Evolutionary conservation across 2,888 invertebrate species (phyloP).

Genomic region (Stenchaetothrips biformis): DNA sequence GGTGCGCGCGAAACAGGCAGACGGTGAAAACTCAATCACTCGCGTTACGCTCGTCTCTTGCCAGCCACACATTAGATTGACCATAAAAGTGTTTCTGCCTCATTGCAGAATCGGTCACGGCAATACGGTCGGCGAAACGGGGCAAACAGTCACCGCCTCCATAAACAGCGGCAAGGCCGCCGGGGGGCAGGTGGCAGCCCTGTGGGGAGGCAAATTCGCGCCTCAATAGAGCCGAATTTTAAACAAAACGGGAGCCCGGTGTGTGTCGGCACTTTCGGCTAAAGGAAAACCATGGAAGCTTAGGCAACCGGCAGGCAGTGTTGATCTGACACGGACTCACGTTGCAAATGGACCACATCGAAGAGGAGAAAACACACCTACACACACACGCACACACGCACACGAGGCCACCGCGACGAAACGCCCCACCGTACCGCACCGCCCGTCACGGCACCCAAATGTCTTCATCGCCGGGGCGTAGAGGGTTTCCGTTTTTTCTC

Average conservation of each 20-base stretch:
- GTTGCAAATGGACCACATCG: neutral
- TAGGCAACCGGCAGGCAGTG: neutral
- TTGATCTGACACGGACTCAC: neutral
- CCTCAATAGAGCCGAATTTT: too few species aligned
- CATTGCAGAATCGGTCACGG: neutral
- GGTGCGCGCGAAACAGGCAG: too few species aligned
- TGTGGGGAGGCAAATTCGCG: neutral
- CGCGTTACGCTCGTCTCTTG: too few species aligned
- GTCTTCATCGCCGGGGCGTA: neutral
- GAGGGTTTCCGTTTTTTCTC: neutral
- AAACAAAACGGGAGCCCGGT: too few species aligned
- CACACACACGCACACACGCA: conserved; percentile 4
- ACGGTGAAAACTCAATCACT: too few species aligned
- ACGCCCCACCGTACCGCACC: neutral
- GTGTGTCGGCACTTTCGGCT: too few species aligned
- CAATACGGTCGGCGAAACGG: neutral
- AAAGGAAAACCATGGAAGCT: too few species aligned
- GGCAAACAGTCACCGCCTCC: neutral
- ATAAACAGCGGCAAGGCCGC: neutral
- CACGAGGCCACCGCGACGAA: neutral
- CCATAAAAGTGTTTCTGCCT: neutral
- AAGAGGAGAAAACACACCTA: neutral
- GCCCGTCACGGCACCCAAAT: neutral
- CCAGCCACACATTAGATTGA: neutral
- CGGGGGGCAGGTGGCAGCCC: neutral